Evolutionary conservation across 2,797 vertebrate species (phyloP).

Genomic region (Pseudochromis fuscus): DNA sequence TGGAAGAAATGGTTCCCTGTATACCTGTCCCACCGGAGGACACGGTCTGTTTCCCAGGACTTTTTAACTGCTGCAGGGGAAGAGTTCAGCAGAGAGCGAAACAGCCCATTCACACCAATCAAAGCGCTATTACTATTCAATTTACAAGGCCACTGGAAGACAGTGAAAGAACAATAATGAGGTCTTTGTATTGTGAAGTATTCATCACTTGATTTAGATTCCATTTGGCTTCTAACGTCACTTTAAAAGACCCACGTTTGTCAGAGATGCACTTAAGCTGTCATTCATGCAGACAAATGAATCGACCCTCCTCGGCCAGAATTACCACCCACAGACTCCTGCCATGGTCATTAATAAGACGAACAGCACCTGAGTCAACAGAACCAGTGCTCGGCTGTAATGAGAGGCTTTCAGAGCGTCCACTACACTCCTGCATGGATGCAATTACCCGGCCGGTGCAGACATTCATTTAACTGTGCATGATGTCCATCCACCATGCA

Average conservation of each 20-base stretch:
- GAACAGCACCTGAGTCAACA: conserved; percentile 83
- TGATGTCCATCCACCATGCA: background rate
- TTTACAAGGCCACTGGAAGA: conserved; percentile 8
- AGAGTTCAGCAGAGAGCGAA: too few species aligned
- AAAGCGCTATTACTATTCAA: conserved; percentile 35
- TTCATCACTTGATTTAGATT: conserved; percentile 38
- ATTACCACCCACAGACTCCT: conserved; percentile 73
- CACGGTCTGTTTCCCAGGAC: conserved; percentile 37
- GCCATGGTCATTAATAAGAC: conserved; percentile 67
- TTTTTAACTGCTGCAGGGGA: conserved; percentile 13
- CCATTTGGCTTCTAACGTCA: conserved; percentile 18
- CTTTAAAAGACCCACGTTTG: conserved; percentile 28
- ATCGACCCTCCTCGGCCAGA: conserved; percentile 45
- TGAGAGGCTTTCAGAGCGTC: conserved; percentile 60
- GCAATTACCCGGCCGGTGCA: conserved; percentile 71
- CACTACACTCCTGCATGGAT: conserved; percentile 59
- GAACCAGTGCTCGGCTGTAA: conserved; percentile 52
- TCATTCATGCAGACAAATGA: conserved; percentile 64
- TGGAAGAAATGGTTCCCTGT: conserved; percentile 45
- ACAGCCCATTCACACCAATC: too few species aligned
- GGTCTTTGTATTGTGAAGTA: conserved; percentile 16
- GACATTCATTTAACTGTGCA: conserved; percentile 62
- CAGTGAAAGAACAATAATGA: conserved; percentile 15
- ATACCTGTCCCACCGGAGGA: conserved; percentile 25
- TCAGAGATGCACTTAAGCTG: conserved; percentile 52